These are phyloP conservation scores for Syngnathus scovelli DNA, from an alignment of 2,113 vertebrate species.

Conservation along the genomic window DNA sequence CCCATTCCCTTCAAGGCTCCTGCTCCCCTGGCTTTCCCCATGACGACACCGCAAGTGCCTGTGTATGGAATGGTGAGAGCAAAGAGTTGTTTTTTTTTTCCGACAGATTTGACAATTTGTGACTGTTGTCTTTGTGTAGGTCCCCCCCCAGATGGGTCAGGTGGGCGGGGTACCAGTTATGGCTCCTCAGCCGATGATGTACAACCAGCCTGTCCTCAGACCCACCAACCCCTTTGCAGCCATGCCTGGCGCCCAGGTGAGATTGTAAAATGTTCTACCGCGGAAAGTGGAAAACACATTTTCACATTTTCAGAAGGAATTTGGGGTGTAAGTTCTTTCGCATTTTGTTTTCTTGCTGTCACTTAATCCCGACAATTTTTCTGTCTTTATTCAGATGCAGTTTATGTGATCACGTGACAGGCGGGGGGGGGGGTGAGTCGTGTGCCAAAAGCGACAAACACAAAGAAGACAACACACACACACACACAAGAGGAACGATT, in stretches of 20 bases:
- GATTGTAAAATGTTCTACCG: not conserved
- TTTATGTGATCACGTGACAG: conserved; percentile 81
- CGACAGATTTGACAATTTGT: not conserved
- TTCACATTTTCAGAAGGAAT: not conserved
- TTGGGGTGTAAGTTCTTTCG: not conserved
- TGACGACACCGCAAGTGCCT: conserved; percentile 89
- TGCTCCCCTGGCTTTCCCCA: conserved; percentile 77
- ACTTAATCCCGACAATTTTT: not conserved
- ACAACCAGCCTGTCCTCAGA: conserved; percentile 79
- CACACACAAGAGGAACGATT: conserved; percentile 34
- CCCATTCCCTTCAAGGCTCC: conserved; percentile 65
- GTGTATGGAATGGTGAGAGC: conserved; percentile 87
- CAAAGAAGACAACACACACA: conserved; percentile 1
- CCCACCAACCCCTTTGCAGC: conserved; percentile 80
- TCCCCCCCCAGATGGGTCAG: conserved; percentile 78
- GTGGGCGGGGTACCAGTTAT: conserved; percentile 78
- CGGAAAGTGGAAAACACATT: not conserved
- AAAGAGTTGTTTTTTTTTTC: not conserved
- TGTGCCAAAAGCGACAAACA: conserved; percentile 61
- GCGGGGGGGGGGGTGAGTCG: conserved; percentile 29
- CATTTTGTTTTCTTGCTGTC: not conserved
- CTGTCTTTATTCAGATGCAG: conserved; percentile 78
- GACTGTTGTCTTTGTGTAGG: conserved; percentile 50
- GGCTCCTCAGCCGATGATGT: conserved; percentile 81
- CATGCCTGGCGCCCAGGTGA: conserved; percentile 82